These are phyloP conservation scores for Hemitrygon akajei DNA, from an alignment of 2,797 vertebrate species.

Conservation along the genomic window DNA sequence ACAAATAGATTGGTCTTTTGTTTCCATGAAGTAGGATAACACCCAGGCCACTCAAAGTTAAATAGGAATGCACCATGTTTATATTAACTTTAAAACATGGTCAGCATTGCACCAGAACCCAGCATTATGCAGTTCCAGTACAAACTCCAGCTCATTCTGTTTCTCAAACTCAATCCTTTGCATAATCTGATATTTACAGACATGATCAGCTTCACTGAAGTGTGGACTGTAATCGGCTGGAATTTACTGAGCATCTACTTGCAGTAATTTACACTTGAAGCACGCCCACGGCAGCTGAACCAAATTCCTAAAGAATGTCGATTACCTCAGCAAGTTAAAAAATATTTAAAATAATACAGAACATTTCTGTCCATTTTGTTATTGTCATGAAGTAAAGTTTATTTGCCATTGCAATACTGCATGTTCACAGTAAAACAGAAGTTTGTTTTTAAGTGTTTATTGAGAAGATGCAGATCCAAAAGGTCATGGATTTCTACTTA, in stretches of 20 bases:
- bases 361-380: constrained; percentile 49
- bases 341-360: constrained; percentile 54
- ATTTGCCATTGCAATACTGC: constrained; percentile 50
- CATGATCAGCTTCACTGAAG: constrained; percentile 63
- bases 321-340: constrained; percentile 60
- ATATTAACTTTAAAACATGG: constrained; percentile 20
- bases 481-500: constrained; percentile 16
- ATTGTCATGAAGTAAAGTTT: constrained; percentile 53
- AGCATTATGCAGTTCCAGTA: background rate
- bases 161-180: constrained; percentile 50
- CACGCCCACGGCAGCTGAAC: constrained; percentile 73
- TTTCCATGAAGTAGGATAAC: constrained; percentile 54
- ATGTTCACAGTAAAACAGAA: constrained; percentile 43
- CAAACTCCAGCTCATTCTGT: constrained; percentile 47
- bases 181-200: constrained; percentile 48
- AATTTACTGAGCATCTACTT: constrained; percentile 69
- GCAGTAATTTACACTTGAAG: constrained; percentile 75
- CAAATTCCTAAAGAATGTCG: constrained; percentile 56
- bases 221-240: constrained; percentile 65
- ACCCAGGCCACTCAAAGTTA: constrained; percentile 35
- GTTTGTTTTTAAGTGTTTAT: constrained; percentile 34
- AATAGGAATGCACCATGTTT: constrained; percentile 20
- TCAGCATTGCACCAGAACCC: background rate
- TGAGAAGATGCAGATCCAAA: background rate
- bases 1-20: constrained; percentile 54